phyloP scores from a whole-genome alignment of 2,113 vertebrate species.

The Pelmatolapia mariae region DNA sequence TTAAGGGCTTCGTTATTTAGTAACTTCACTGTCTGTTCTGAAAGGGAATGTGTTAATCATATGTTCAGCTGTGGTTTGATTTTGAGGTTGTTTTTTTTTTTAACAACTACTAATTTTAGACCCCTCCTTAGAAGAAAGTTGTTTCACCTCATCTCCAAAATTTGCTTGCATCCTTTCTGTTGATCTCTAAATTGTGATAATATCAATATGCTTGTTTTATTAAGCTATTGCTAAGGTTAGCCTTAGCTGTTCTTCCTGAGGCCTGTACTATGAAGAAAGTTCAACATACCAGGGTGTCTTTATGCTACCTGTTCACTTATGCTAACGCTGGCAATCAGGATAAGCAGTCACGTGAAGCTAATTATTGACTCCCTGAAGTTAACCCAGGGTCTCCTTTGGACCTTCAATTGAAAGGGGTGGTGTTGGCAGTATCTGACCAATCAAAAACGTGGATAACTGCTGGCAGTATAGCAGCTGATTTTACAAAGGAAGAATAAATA shows the following conservation, averaged over 20 bases:
- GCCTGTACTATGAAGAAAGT: not conserved
- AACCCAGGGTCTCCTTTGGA: not conserved
- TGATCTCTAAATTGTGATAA: not conserved
- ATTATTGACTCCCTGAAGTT: not conserved
- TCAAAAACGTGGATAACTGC: not conserved
- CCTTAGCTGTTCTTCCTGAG: not conserved
- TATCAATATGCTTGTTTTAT: not conserved
- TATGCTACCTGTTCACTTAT: not conserved
- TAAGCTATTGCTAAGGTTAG: not conserved
- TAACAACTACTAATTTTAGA: not conserved
- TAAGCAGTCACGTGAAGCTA: not conserved
- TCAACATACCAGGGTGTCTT: not conserved
- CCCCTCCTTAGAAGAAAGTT: not conserved
- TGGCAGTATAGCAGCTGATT: not conserved
- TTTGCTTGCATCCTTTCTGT: not conserved
- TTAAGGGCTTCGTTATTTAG: slow-evolving; percentile 26
- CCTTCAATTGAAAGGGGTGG: not conserved
- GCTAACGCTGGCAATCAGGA: not conserved
- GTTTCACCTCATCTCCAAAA: not conserved
- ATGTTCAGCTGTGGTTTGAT: not conserved
- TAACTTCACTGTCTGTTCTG: not conserved
- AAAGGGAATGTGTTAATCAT: not conserved
- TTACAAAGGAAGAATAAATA: not conserved
- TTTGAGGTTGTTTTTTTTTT: not conserved
- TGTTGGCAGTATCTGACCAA: not conserved